Evolutionary conservation across 2,797 vertebrate genomes (phyloP).

Genomic region (Malurus splendens): DNA sequence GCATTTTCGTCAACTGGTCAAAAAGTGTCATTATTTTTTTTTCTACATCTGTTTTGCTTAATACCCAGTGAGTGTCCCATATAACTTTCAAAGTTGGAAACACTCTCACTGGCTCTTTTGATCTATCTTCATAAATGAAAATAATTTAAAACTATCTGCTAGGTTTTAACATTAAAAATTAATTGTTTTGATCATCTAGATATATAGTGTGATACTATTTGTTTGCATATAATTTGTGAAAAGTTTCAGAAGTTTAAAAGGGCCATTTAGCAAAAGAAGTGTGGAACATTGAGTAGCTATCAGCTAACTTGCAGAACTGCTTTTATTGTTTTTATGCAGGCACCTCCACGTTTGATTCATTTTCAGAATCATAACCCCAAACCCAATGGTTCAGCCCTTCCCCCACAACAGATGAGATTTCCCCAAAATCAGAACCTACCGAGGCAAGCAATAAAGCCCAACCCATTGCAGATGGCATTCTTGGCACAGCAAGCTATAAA

Average conservation of each 20-base stretch:
- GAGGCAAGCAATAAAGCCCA: slow-evolving; percentile 66
- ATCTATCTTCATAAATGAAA: neutral
- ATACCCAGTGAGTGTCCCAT: neutral
- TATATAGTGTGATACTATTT: neutral
- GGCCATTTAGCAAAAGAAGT: neutral
- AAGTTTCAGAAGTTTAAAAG: neutral
- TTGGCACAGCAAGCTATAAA: slow-evolving; percentile 79
- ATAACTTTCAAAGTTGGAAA: neutral
- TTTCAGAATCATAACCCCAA: slow-evolving; percentile 73
- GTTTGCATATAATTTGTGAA: neutral
- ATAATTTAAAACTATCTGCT: neutral
- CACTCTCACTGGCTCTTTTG: neutral
- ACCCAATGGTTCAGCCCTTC: slow-evolving; percentile 68
- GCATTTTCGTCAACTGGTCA: neutral
- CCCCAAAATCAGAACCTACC: slow-evolving; percentile 67
- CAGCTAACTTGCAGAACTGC: neutral
- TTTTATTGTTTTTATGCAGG: slow-evolving; percentile 46
- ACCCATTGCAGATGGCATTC: slow-evolving; percentile 72
- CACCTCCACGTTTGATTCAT: slow-evolving; percentile 76
- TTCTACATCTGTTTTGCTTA: neutral
- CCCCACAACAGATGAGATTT: slow-evolving; percentile 69
- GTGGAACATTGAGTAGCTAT: neutral
- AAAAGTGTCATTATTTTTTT: neutral
- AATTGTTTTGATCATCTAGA: neutral
- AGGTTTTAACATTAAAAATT: neutral